Percentiles rank a stretch among this genome's conserved stretches.
Conservation (phyloP, 2,888 invertebrate species). For the Trichacis sp. region DNA sequence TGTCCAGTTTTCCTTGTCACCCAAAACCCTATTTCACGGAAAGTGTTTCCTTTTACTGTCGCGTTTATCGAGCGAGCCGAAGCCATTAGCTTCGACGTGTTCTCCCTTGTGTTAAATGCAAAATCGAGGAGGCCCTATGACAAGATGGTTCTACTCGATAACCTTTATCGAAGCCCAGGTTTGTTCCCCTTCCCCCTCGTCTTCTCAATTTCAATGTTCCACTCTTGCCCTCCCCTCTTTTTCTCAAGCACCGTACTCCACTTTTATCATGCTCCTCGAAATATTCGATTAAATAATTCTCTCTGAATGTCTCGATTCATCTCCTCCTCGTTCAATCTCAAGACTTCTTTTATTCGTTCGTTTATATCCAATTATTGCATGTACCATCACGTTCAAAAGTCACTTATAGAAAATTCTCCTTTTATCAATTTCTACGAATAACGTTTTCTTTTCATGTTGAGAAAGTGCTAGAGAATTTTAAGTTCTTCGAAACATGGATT, state of each 20-base stretch:
- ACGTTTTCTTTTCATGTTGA: no score
- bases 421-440: no score
- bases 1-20: conserved; percentile 1
- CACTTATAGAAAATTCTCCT: no score
- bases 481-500: no score
- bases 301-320: neutral
- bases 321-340: neutral
- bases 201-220: conserved; percentile 9
- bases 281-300: neutral
- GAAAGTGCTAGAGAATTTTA: no score
- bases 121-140: conserved; percentile 15
- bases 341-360: neutral
- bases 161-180: conserved; percentile 1
- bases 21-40: neutral
- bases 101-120: conserved; percentile 14
- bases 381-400: no score
- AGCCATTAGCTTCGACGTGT: conserved; percentile 14
- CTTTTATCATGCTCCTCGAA: neutral
- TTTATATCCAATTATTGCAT: neutral
- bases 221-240: neutral
- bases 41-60: neutral
- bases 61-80: conserved; percentile 11
- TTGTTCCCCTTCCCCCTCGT: neutral
- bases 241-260: neutral
- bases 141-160: conserved; percentile 11